Percentiles rank a stretch among this genome's conserved stretches.
Conservation (phyloP, 2,888 invertebrate genomes). For the Agrochola lota region DNA sequence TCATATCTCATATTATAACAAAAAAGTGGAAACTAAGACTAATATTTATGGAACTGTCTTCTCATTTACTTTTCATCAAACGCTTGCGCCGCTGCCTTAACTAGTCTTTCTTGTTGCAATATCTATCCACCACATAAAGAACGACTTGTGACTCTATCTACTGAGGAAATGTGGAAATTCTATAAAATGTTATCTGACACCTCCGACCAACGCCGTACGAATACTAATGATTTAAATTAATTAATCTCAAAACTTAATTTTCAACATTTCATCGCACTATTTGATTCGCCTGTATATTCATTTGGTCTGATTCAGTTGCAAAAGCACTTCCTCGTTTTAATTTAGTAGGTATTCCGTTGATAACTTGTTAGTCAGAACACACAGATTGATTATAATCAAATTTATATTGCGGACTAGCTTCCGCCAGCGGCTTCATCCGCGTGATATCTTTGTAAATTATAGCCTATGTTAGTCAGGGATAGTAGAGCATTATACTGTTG, state of each 20-base stretch:
- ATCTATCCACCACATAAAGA: slow-evolving; percentile 33
- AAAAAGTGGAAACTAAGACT: slow-evolving; percentile 10
- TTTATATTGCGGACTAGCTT: neutral
- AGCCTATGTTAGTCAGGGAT: too few relatives aligned
- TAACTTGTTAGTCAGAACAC: slow-evolving; percentile 10
- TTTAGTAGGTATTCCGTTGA: slow-evolving; percentile 21
- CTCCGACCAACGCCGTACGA: neutral
- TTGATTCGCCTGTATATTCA: neutral
- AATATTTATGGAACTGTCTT: slow-evolving; percentile 19
- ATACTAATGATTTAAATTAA: slow-evolving; percentile 10
- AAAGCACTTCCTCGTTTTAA: slow-evolving; percentile 21
- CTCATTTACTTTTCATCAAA: slow-evolving; percentile 45
- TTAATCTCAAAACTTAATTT: slow-evolving; percentile 39
- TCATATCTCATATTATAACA: too few relatives aligned
- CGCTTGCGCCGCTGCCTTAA: slow-evolving; percentile 9
- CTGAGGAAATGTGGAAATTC: slow-evolving; percentile 53
- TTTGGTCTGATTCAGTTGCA: slow-evolving; percentile 1
- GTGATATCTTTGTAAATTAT: too few relatives aligned
- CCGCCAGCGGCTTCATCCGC: too few relatives aligned
- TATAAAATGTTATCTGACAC: slow-evolving; percentile 40
- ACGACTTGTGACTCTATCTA: slow-evolving; percentile 47
- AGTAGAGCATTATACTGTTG: too few relatives aligned
- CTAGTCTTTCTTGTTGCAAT: slow-evolving; percentile 15
- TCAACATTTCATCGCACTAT: slow-evolving; percentile 23
- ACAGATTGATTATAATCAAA: slow-evolving; percentile 16